Percentiles rank a stretch among this genome's conserved stretches.
Evolutionary conservation across 2,888 invertebrate genomes (phyloP).

Genomic region (Microplitis deprimator): DNA sequence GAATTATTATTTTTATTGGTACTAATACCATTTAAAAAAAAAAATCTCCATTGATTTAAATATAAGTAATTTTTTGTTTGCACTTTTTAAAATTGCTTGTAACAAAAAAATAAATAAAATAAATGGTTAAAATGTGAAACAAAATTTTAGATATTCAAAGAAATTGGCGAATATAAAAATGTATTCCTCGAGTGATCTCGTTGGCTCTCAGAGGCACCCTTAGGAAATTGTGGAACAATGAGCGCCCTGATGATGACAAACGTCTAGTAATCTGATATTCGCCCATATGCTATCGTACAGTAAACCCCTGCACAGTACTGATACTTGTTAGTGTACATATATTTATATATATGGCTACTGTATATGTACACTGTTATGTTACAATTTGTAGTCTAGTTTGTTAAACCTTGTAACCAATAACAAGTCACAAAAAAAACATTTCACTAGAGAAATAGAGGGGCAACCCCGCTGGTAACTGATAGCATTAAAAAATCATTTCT

Average conservation of each 20-base stretch:
- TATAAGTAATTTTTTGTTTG: background rate
- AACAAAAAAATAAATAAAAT: background rate
- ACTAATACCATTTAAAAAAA: background rate
- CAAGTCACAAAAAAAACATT: constrained; percentile 60
- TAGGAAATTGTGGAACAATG: constrained; percentile 62
- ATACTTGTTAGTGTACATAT: constrained; percentile 27
- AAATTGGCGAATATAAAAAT: constrained; percentile 51
- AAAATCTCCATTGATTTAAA: background rate
- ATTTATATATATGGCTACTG: background rate
- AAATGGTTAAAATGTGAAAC: constrained; percentile 4
- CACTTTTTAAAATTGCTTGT: background rate
- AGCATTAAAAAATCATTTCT: background rate
- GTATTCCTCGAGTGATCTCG: constrained; percentile 53
- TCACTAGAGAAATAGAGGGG: constrained; percentile 42
- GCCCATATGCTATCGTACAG: constrained; percentile 62
- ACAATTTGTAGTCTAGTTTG: constrained; percentile 34
- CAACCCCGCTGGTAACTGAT: background rate
- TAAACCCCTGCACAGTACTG: constrained; percentile 48
- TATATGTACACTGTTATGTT: background rate
- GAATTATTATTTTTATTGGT: constrained; percentile 9
- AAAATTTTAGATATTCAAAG: constrained; percentile 38
- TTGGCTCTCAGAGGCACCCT: constrained; percentile 53
- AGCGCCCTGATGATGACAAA: constrained; percentile 69
- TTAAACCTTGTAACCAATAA: constrained; percentile 63
- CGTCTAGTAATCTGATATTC: constrained; percentile 67